Base-by-base conservation (phyloP, 2,888 invertebrate genomes). In the Brachynemurus nebulosus region DNA sequence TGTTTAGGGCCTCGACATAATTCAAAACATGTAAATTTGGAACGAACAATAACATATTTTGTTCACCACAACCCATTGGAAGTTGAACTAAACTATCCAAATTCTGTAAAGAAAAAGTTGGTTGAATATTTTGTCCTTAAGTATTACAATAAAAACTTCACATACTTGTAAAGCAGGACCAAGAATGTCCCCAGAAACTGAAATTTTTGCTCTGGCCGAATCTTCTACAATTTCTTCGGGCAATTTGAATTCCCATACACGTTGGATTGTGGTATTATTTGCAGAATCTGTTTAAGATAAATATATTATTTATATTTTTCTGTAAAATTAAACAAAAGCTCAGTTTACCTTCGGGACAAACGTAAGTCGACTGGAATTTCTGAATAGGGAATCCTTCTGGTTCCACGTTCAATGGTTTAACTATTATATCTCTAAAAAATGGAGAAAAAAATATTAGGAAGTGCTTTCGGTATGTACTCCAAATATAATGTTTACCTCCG, bases 21-120 rank as follows among this genome's bases (percentile, higher is more conserved):
- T 69, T 62, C 33, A 83, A 60, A 1, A 82, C 76, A 47, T 78
- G 73, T 33, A 86, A 67, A 59, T 84, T 86, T 1, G 84, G 81
- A 1, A 80, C 80, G 47, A 86, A 72, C 0, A 77, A 70, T 4
- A 84, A 75, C 80, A 86, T 81, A 59, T 82, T 84, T 66, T 86
- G 86, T 55, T 86, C 86, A 0, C 86, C 86, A 57, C 86, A 86
- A 2, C 86, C 86, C 38, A 77, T 76, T 0, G 86, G 86, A 40
- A 84, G 63, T 9, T 65, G 59, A 2, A 85, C 68, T 8, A 86
- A 62, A 5, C 72, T 69, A 40, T 84, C 80, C 1, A 86, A 66
- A 52, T 80, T 78, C 70, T 74, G 48, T 42, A n/a, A n/a, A n/a
- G n/a, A n/a, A n/a, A n/a, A n/a, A n/a, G n/a, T n/a, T n/a, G n/a